Evolutionary conservation across 2,113 vertebrate genomes (phyloP).

Genomic region (Megaleporinus macrocephalus): DNA sequence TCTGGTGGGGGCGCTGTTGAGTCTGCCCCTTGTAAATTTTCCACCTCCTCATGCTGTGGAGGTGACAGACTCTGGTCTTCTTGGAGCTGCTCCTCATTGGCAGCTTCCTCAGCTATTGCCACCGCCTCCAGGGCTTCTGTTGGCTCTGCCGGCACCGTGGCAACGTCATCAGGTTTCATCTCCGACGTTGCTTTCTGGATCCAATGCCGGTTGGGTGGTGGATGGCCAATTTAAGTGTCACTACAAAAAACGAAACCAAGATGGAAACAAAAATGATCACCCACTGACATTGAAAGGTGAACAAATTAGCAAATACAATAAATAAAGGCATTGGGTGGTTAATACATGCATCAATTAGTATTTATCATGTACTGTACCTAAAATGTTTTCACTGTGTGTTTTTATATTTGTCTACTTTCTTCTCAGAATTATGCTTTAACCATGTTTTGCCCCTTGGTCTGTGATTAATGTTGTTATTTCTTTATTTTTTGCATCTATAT

Average conservation of each 20-base stretch:
- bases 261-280: not conserved
- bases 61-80: conserved; percentile 28
- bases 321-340: too few relatives aligned
- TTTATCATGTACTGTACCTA: too few relatives aligned
- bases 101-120: conserved; percentile 21
- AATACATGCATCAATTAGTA: too few relatives aligned
- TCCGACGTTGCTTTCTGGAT: conserved; percentile 50
- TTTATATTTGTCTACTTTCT: too few relatives aligned
- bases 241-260: not conserved
- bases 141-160: conserved; percentile 72
- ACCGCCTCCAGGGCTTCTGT: conserved; percentile 54
- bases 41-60: conserved; percentile 48
- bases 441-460: too few relatives aligned
- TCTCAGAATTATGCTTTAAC: too few relatives aligned
- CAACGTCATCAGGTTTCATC: conserved; percentile 81
- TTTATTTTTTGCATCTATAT: too few relatives aligned
- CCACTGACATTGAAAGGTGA: too few relatives aligned
- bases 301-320: too few relatives aligned
- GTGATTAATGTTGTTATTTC: too few relatives aligned
- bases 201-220: conserved; percentile 14
- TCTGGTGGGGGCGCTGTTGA: conserved; percentile 15
- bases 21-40: conserved; percentile 29
- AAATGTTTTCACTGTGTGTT: too few relatives aligned
- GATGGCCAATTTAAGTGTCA: not conserved
- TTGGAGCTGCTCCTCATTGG: conserved; percentile 50